Base-by-base conservation (phyloP, 2,797 vertebrate species). In the Protonibea diacanthus region DNA sequence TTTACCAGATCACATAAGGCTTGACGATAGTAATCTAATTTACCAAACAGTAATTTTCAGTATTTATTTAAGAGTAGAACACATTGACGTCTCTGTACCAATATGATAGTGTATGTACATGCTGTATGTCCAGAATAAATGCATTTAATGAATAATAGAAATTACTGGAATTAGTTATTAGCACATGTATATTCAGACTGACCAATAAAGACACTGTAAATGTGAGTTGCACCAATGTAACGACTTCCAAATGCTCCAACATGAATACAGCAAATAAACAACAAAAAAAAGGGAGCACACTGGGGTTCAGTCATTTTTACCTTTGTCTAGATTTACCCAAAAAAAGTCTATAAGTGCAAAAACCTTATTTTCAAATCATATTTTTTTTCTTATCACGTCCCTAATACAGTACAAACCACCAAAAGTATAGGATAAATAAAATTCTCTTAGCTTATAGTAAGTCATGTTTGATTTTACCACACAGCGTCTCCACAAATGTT, bases 201-300 rank as follows among this genome's bases (percentile, higher is more conserved):
- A 21, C 23, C 20, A 44, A 6, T 60, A 60, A 51, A 60, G 49
- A 17, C 23, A n/a, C 11, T 59, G 1, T 13, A 23, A 12, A 17
- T 8, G 14, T 47, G 40, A 57, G 44, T 59, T 14, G 7, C 25
- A 2, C 15, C 73, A 45, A 18, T 62, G n/a, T 47, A 20, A 47
- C 47, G 11, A 76, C 20, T 25, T 61, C 15, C 2, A 55, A 27
- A 25, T 47, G 25, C n/a, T 47, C 4, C 40, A 33, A 17, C 27
- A 17, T 48, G n/a, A 70, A 49, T 49, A 7, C 25, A 44, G 52
- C 12, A 58, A 52, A 74, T 6, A 20, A 52, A 74, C 13, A 20
- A 40, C 10, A 59, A 45, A 10, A 58, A 58, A 15, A 47, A 15
- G 0, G 47, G 53, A 68, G 12, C n/a, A 33, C 23, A 57, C 3